Evolutionary conservation across 2,113 vertebrate genomes (phyloP), one percentile per base, ranked within the genome.

Genomic region (Melanerpes aurifrons): DNA sequence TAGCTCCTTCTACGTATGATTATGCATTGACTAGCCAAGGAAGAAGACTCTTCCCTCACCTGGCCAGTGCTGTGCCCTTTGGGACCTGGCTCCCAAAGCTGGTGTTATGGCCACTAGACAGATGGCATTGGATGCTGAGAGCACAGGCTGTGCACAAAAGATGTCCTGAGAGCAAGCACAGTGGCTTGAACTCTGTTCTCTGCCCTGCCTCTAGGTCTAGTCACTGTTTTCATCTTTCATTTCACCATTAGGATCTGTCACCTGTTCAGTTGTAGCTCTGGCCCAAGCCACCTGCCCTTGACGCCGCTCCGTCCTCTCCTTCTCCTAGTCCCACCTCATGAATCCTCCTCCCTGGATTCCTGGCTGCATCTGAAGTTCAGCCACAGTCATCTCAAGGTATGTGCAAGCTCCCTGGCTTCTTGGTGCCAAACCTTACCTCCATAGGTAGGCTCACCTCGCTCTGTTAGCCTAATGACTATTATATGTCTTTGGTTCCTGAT

Each of bases 381-480:
- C 72, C 37, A 12, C 1, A 2, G 43, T 89, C 40, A 79, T 47
- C 15, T 69, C 63, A 87, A 79, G 28, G 63, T 12, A 21, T 2
- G 0, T 25, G 4, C 35, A 73, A 72, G 15, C 26, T 53, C 29
- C 63, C 32, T 10, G 21, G 32, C 45, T 76, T 76, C 67, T 69
- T 66, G 45, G 24, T 66, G 64, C 68, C 57, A 87, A 94, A 59
- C 37, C 63, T 47, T 43, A 63, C 56, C 32, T 63, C 64, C 24
- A 66, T 22, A 70, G 2, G 0, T 35, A 26, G 3, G 29, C 28
- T 71, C 71, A 10, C 68, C 79, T 80, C 32, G 15, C 43, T 74
- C 75, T 87, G 43, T 74, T 26, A 90, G 69, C 57, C 53, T 96
- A 93, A 88, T 88, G 45, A 88, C 61, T 43, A n/a, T 59, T 95